Evolutionary conservation across 2,113 vertebrate genomes (phyloP), one percentile per base, ranked within the genome.

Genomic region (Geococcyx californianus): DNA sequence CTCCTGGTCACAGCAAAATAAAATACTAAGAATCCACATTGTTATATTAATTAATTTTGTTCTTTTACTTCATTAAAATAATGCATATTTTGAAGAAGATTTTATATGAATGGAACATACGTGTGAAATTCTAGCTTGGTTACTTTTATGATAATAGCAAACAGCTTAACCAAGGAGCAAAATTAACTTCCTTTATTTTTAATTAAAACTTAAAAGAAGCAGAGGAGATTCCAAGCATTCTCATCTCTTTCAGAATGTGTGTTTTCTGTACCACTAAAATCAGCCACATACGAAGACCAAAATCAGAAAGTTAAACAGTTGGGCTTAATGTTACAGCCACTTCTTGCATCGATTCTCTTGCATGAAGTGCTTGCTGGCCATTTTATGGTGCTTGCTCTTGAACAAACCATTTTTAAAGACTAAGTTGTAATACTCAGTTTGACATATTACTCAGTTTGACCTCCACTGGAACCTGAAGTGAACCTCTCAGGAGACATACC

Each of bases 1-100:
- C 17, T 55, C 49, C 86, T 96, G 89, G 85, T 78, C 63, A 80
- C 56, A 86, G 74, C 29, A 92, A 95, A 96, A 94, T 89, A 94
- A 83, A 66, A 86, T 60, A 85, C 56, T 94, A 49, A 83, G 40
- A 62, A 60, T 88, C 86, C 63, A 67, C 62, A 49, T 5, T 11
- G 17, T 59, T 91, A 89, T 26, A 74, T 36, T n/a, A 84, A 67
- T 76, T 91, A 21, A 79, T 92, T 95, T 87, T 42, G 5, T 10
- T 17, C 80, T 86, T 86, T 82, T 56, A 51, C 72, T 89, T 96
- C 86, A 79, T 77, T 92, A 73, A 26, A 83, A 69, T 77, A 54
- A 80, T 34, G 25, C 36, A 54, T 84, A 94, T 75, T 90, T 87
- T 56, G 38, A 31, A 62, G 45, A 86, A 56, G 47, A 29, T 87